A percentile compares a stretch with the other conserved stretches of the same genome.
phyloP scores from a whole-genome alignment of 2,888 invertebrate genomes.

The Lasioglossum malachurum region DNA sequence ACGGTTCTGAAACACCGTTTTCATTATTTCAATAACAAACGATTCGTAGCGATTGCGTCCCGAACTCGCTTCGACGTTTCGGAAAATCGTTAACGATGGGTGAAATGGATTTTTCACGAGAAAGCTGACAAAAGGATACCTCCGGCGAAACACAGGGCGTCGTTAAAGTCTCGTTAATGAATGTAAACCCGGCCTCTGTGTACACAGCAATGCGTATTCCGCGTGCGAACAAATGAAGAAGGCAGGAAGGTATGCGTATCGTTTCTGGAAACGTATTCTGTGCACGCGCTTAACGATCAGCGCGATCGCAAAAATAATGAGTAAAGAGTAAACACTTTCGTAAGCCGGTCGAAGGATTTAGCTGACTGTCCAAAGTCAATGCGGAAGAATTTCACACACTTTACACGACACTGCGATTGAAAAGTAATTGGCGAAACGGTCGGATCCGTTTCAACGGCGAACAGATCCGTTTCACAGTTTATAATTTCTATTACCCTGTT shows the following conservation, averaged over 20 bases:
- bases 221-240: not conserved
- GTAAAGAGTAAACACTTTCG: not conserved
- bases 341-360: not conserved
- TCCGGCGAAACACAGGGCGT: not conserved
- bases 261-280: conserved; percentile 5
- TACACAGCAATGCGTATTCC: conserved; percentile 6
- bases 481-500: not conserved
- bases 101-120: not conserved
- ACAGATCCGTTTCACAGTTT: not conserved
- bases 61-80: no score
- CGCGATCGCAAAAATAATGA: not conserved
- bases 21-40: not conserved
- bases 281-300: not conserved
- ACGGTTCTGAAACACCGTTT: not conserved
- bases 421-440: not conserved
- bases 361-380: not conserved
- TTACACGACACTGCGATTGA: not conserved
- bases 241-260: conserved; percentile 15
- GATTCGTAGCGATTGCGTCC: not conserved
- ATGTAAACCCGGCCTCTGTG: not conserved
- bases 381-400: not conserved
- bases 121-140: not conserved
- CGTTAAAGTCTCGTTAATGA: conserved; percentile 8
- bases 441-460: not conserved
- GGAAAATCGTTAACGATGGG: not conserved